phyloP scores from a whole-genome alignment of 2,113 vertebrate species.

The Burhinus bistriatus region DNA sequence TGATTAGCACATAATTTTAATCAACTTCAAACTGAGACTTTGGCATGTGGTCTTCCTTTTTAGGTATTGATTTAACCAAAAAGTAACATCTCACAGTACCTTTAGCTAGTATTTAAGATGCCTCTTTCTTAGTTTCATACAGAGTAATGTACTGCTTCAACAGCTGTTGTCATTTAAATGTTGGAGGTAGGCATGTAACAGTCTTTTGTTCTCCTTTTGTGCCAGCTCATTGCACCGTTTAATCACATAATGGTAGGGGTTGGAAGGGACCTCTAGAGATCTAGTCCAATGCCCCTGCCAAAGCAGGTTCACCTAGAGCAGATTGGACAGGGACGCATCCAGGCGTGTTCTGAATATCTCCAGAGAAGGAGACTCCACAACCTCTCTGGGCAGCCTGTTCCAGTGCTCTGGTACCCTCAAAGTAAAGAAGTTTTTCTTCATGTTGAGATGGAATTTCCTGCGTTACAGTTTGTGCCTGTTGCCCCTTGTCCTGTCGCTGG shows the following conservation, averaged over 20 bases:
- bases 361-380: too few species aligned
- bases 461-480: too few species aligned
- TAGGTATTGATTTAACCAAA: neutral
- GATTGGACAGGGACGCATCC: too few species aligned
- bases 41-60: neutral
- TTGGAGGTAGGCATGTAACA: neutral
- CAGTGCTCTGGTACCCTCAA: too few species aligned
- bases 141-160: neutral
- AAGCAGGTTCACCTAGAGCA: too few species aligned
- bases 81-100: neutral
- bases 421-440: too few species aligned
- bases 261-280: too few species aligned
- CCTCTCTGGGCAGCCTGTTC: too few species aligned
- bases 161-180: neutral
- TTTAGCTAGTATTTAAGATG: neutral
- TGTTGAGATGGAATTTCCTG: too few species aligned
- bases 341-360: too few species aligned
- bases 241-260: neutral
- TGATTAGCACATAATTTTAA: neutral
- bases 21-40: neutral
- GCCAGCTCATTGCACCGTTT: neutral
- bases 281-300: too few species aligned
- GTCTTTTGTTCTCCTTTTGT: neutral
- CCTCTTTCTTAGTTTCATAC: neutral
- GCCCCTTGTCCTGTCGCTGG: too few species aligned